These are phyloP conservation scores for Brachycybe producta DNA, from an alignment of 2,888 invertebrate genomes.

Conservation along the genomic window DNA sequence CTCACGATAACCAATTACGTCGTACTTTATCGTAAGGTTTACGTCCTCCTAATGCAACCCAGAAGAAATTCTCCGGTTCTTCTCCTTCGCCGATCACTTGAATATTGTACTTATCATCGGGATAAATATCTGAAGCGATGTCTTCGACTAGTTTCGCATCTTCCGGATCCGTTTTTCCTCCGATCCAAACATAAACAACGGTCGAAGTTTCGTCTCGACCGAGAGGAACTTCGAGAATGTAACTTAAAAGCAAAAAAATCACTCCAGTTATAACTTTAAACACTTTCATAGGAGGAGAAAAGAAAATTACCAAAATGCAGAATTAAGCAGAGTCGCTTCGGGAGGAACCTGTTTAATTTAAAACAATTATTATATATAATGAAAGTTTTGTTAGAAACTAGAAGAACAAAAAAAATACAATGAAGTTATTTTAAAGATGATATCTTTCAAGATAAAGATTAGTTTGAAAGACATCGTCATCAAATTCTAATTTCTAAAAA, in stretches of 20 bases:
- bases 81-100: slow-evolving; percentile 81
- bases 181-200: slow-evolving; percentile 93
- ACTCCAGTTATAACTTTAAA: not conserved
- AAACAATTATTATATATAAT: too few species aligned
- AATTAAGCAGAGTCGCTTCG: slow-evolving; percentile 6
- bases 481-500: too few species aligned
- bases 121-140: slow-evolving; percentile 85
- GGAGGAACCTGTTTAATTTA: slow-evolving; percentile 5
- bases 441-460: too few species aligned
- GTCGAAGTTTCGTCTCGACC: slow-evolving; percentile 72
- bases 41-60: slow-evolving; percentile 86
- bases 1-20: too few species aligned
- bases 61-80: slow-evolving; percentile 97
- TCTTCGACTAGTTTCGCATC: slow-evolving; percentile 76
- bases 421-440: not conserved
- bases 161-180: slow-evolving; percentile 66
- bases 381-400: not conserved
- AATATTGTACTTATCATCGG: slow-evolving; percentile 50
- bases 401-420: not conserved
- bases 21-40: slow-evolving; percentile 64
- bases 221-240: slow-evolving; percentile 75
- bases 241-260: slow-evolving; percentile 44
- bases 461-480: too few species aligned
- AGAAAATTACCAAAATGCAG: slow-evolving; percentile 3
- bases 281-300: not conserved